These are phyloP conservation scores for Paguma larvata DNA, from an alignment of 2,797 vertebrate species.

Conservation along the genomic window DNA sequence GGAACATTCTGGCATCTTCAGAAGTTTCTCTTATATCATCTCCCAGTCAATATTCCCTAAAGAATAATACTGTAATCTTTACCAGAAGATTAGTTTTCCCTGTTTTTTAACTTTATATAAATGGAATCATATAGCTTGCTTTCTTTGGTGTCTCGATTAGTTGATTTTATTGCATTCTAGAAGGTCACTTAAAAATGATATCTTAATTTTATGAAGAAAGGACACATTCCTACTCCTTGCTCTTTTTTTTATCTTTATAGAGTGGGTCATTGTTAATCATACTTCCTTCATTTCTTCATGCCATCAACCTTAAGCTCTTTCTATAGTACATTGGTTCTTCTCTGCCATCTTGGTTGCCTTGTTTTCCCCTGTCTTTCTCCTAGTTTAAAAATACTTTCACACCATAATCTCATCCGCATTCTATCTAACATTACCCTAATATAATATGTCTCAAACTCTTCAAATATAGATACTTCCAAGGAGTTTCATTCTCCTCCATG, in stretches of 20 bases:
- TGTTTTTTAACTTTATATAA: neutral
- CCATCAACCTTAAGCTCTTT: neutral
- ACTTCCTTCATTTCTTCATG: neutral
- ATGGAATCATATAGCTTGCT: neutral
- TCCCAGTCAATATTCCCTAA: neutral
- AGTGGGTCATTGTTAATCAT: neutral
- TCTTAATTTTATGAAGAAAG: constrained; percentile 23
- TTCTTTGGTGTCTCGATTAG: neutral
- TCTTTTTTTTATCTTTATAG: neutral
- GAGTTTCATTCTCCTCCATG: neutral
- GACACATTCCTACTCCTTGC: neutral
- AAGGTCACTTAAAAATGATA: neutral
- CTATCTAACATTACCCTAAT: neutral
- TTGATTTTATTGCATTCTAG: neutral
- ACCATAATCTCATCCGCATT: neutral
- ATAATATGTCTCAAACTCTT: neutral
- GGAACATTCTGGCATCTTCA: neutral
- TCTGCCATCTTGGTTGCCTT: neutral
- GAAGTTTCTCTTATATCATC: neutral
- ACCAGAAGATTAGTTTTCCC: neutral
- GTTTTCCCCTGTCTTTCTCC: neutral
- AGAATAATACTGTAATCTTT: neutral
- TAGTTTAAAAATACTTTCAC: constrained; percentile 4
- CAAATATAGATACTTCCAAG: neutral
- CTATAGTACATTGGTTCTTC: neutral